Evolutionary conservation across 2,888 invertebrate species (phyloP).

Genomic region (Strigamia crassipes): DNA sequence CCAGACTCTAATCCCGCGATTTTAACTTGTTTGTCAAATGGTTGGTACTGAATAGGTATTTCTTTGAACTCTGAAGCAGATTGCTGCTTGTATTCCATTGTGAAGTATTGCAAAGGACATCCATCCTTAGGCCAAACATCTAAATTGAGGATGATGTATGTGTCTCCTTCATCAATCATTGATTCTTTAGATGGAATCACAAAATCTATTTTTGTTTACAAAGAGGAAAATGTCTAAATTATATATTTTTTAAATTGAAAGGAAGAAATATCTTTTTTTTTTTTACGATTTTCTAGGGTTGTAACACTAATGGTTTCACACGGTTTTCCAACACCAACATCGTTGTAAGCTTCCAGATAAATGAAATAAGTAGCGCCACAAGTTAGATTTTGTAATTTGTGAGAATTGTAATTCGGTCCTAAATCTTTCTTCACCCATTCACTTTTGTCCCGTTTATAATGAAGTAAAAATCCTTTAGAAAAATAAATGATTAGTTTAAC

Average conservation of each 20-base stretch:
- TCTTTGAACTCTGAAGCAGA: neutral
- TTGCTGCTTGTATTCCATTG: constrained; percentile 2
- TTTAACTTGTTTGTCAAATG: constrained; percentile 6
- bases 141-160: constrained; percentile 37
- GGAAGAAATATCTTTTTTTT: too few relatives aligned
- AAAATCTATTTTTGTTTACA: neutral
- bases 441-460: constrained; percentile 35
- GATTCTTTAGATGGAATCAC: constrained; percentile 22
- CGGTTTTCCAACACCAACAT: constrained; percentile 6
- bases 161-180: constrained; percentile 34
- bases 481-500: neutral
- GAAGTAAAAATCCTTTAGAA: constrained; percentile 17
- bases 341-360: constrained; percentile 30
- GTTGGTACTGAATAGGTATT: neutral
- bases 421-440: constrained; percentile 22
- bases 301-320: constrained; percentile 28
- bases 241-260: neutral
- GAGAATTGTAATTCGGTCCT: neutral
- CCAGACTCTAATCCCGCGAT: constrained; percentile 38
- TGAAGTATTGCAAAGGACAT: constrained; percentile 30
- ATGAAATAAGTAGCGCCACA: constrained; percentile 44
- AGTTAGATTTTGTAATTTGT: constrained; percentile 16
- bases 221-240: neutral
- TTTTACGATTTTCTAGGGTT: neutral
- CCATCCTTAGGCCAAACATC: constrained; percentile 36